phyloP scores from a whole-genome alignment of 2,888 invertebrate species.

The Drosophila paranaensis region DNA sequence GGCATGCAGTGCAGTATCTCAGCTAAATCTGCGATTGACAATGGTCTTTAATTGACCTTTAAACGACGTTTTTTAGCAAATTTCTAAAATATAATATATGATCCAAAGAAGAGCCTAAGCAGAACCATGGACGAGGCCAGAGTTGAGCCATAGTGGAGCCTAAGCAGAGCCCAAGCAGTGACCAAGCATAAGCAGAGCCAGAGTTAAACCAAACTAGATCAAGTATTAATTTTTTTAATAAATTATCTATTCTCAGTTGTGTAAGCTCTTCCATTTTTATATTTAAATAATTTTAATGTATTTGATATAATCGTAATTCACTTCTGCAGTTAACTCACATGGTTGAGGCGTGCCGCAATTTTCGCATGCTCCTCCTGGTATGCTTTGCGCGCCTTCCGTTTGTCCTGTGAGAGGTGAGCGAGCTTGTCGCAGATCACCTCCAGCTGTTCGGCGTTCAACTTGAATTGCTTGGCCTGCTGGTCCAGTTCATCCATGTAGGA shows the following conservation, averaged over 20 bases:
- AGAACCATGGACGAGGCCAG: no score
- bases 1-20: not conserved
- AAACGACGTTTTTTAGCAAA: not conserved
- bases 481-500: conserved; percentile 96
- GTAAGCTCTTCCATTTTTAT: no score
- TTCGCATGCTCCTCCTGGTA: conserved; percentile 96
- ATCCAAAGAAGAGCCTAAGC: no score
- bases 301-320: not conserved
- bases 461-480: conserved; percentile 92
- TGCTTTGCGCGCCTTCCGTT: conserved; percentile 92
- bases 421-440: conserved; percentile 94
- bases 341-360: conserved; percentile 92
- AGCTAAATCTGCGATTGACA: conserved; percentile 1
- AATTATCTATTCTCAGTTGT: no score
- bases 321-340: conserved; percentile 86
- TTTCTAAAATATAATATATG: not conserved
- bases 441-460: conserved; percentile 93
- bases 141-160: no score
- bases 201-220: no score
- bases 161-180: no score
- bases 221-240: no score
- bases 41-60: conserved; percentile 10
- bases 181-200: no score
- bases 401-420: conserved; percentile 92
- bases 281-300: not conserved